Evolutionary conservation across 2,888 invertebrate genomes (phyloP), one percentile per base, ranked within the genome.

Genomic region (Cheilosia grossa): DNA sequence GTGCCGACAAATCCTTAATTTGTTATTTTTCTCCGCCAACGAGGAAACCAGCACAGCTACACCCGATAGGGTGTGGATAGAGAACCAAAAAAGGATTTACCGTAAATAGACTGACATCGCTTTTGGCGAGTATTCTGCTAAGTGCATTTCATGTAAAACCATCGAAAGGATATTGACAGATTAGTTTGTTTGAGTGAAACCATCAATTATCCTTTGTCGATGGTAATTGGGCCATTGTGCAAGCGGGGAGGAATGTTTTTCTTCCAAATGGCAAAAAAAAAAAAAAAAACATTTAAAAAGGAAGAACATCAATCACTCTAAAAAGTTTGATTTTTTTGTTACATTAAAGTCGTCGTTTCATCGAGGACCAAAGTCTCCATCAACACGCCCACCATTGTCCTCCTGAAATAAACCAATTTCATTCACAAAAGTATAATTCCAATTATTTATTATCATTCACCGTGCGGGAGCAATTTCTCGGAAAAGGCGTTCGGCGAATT

Each of bases 361-460:
- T 13, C 13, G 13, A 0, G 37, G 3, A 13, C 37, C 13, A 37
- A 37, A 4, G 13, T 13, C n/a, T 17, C 17, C 44, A 19, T n/a
- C 27, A 59, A 9, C 13, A 67, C 63, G 51, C 59, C 64, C 63
- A 44, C 27, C 21, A 58, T 70, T 77, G 47, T 72, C 37, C 44
- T 44, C 47, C 7, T 10, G 53, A 24, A 56, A 51, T 7, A 69
- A 80, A 64, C 58, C 69, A 80, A 80, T 83, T 79, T 69, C 59
- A 33, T 67, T 40, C 44, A 42, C 47, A 69, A 56, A 56, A 51
- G 49, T 56, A 58, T 74, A 63, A 79, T 74, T 79, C 56, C 24
- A 64, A 85, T 66, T 85, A 85, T 70, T 80, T 80, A 85, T 72
- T 85, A 66, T 66, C 70, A 75, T 61, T 85, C 61, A 61, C 27